Evolutionary conservation across 30 jellyfish, hydroid and myxozoan genomes (phyloP), one percentile per base, ranked within the genome.

Genomic region (Clytia hemisphaerica): DNA sequence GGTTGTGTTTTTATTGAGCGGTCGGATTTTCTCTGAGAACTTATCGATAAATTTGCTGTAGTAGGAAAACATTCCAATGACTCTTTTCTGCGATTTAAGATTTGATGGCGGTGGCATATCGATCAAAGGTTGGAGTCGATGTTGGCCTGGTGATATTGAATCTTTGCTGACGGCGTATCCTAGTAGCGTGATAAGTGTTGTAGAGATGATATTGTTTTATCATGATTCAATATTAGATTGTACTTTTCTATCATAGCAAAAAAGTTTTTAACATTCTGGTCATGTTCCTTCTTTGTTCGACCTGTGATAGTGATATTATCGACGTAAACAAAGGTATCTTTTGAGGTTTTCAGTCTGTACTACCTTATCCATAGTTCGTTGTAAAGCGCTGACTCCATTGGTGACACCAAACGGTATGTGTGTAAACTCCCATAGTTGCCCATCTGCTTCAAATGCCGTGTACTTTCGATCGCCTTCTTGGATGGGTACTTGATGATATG

Each of bases 381-480:
- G 79, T 1, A 78, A 78, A 28, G 49, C 1, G 57, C 80, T 7
- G 10, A 73, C 92, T 3, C 93, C 90, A 51, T 78, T 67, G 1
- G 90, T 78, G 4, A 78, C 88, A 22, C 88, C 79, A 33, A 78
- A 53, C 2, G 92, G 88, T 3, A 78, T 32, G 3, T 57, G 71
- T 18, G 2, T 30, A 10, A 69, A 38, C 31, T 73, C 72, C 30
- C 38, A 73, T 19, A 69, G 31, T 25, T 53, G 32, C 1, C 33
- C 58, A 68, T 45, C 15, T 10, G 92, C 84, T 28, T 78, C 75
- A 50, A 68, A 78, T 3, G 82, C 89, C 9, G 89, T 67, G 79
- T 70, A 78, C 5, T 15, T 18, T 36, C n/a, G 42, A 25, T 69
- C 91, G 3, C 4, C 0, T 0, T 2, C 57, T 24, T 24, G 0